phyloP scores from a whole-genome alignment of 2,113 vertebrate genomes.

The Neopipo cinnamomea region DNA sequence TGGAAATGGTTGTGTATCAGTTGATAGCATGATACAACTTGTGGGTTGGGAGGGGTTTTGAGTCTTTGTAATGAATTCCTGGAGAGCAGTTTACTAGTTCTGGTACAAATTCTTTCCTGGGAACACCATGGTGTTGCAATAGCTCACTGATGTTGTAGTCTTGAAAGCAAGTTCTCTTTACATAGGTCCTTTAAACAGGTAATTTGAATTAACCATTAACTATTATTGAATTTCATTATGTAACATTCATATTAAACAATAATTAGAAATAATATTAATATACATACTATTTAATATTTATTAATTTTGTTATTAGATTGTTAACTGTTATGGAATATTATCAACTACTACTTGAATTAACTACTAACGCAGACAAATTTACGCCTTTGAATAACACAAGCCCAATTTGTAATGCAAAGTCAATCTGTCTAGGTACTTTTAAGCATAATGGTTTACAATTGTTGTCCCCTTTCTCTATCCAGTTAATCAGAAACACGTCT shows the following conservation, averaged over 20 bases:
- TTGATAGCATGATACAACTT: background rate
- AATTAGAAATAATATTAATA: background rate
- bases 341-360: background rate
- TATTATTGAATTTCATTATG: background rate
- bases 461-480: background rate
- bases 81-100: background rate
- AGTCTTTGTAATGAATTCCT: background rate
- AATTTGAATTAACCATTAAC: background rate
- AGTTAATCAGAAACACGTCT: slow-evolving; percentile 36
- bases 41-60: background rate
- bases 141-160: background rate
- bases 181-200: background rate
- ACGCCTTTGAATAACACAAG: background rate
- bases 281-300: background rate
- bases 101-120: background rate
- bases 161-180: background rate
- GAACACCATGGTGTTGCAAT: background rate
- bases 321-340: background rate
- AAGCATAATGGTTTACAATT: background rate
- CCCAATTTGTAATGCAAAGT: background rate
- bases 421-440: background rate
- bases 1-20: background rate
- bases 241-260: background rate
- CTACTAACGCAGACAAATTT: background rate
- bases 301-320: background rate